Evolutionary conservation across 2,113 vertebrate species (phyloP).

Genomic region (Ageneiosus marmoratus): DNA sequence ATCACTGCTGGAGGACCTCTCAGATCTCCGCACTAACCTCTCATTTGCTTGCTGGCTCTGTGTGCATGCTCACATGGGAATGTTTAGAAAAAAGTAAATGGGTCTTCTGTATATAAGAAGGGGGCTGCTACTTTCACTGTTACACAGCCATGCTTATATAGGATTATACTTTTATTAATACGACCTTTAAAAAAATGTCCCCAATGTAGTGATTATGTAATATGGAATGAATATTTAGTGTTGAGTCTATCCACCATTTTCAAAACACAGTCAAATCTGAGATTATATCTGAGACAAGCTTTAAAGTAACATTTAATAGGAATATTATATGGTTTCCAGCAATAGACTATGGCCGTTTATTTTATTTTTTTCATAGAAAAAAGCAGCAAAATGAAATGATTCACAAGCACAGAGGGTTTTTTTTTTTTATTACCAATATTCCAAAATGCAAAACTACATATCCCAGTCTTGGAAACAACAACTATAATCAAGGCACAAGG

Average conservation of each 20-base stretch:
- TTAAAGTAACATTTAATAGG: not conserved
- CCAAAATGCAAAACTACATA: slow-evolving; percentile 38
- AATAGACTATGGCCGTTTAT: not conserved
- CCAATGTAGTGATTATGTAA: not conserved
- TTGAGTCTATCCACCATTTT: not conserved
- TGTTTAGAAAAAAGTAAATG: slow-evolving; percentile 70
- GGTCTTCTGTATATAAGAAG: slow-evolving; percentile 72
- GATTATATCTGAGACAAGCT: not conserved
- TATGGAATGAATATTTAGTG: not conserved
- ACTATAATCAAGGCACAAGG: slow-evolving; percentile 69
- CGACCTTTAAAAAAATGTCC: not conserved
- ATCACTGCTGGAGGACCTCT: slow-evolving; percentile 71
- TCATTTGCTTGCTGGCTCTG: slow-evolving; percentile 54
- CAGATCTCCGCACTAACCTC: slow-evolving; percentile 61
- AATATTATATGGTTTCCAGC: not conserved
- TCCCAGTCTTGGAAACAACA: slow-evolving; percentile 27
- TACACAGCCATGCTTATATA: slow-evolving; percentile 56
- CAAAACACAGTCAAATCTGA: not conserved
- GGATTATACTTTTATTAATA: slow-evolving; percentile 7
- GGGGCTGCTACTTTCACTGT: slow-evolving; percentile 64
- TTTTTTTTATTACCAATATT: slow-evolving; percentile 42
- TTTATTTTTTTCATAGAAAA: not conserved
- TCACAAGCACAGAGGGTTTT: not conserved
- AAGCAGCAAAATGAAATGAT: slow-evolving; percentile 2
- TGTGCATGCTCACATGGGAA: slow-evolving; percentile 65